Base-by-base conservation (phyloP, 1,140 invertebrate genomes). In the Colletes gigas region DNA sequence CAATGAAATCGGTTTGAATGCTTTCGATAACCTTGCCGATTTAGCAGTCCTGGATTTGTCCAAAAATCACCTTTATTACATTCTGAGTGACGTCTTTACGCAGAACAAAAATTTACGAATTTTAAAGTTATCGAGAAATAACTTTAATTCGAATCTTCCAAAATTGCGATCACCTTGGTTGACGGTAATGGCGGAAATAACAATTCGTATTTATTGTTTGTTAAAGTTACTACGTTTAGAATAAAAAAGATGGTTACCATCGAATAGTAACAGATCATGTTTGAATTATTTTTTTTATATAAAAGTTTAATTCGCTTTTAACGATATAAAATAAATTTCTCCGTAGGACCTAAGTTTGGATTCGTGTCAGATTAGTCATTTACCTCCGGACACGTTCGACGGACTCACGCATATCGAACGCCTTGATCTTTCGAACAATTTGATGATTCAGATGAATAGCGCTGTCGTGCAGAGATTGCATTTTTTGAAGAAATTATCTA, bases 21-120 rank as follows among this genome's bases (percentile, higher is more conserved):
- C 91, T 8, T 93, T 93, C 50, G 54, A 60, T 19, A 84, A 86
- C 21, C 78, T 93, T 7, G 63, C 66, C 0, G 82, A 92, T 8
- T 88, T 93, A 17, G 85, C 84, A 0, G 83, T 92, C 63, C 69
- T 93, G 44, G 92, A 93, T 82, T 74, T 93, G 63, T 92, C 92
- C 0, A 87, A 69, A 21, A 93, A 93, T 81, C 86, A 84, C 77
- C 84, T 93, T 6, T 85, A 92, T 44, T 91, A 88, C 44, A 83
- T 93, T 9, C 44, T 73, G 4, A 57, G 87, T 4, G 83, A 91
- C 12, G 88, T 87, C 4, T 93, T 93, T 67, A 44, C 82, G 3
- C 41, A 83, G 7, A 89, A 82, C 14, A 78, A 70, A n/a, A 90
- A 89, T 73, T 72, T 93, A 39, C 83, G 83, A 47, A 85, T 92